Base-by-base conservation (phyloP, 2,888 invertebrate species). In the Leptinotarsa juncta region DNA sequence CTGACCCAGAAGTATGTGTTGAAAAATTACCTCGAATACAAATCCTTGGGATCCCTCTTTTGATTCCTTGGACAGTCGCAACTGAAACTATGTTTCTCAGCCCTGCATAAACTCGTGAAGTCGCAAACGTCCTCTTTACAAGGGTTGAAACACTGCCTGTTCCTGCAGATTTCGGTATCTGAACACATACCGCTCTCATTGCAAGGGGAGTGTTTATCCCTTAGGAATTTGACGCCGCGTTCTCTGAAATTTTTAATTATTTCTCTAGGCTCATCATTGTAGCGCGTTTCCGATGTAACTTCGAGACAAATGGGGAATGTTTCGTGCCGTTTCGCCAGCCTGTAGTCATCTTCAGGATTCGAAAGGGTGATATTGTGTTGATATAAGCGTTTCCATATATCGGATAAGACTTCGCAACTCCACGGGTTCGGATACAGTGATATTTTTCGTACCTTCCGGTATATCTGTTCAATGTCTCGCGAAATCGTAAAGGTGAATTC, bases 51-150 rank as follows among this genome's bases (percentile, higher is more conserved):
- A 23, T 57, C 16, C 4, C 57, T 23, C 14, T 57, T 57, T 15
- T 57, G 57, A 23, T 57, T 23, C 57, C 14, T 57, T 0, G 57
- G 57, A 23, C 57, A 57, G 57, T 57, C 57, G 57, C 57, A 57
- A 18, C 23, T 57, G 57, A 57, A 57, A 23, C 12, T 57, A 57
- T 57, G 57, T 15, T 57, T 57, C 23, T 57, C 16, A 14, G 23
- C 23, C 14, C 14, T 57, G 57, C 57, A 57, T 14, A 23, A 23
- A 57, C 57, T 57, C 57, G 57, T 57, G 4, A 57, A 57, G 14
- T 57, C 57, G 14, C 57, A 57, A 57, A 57, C 57, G 3, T 57
- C 23, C 15, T 57, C 57, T 57, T 57, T 57, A 20, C 57, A 57
- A 20, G 57, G 57, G 15, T 57, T 57, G 57, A 57, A 57, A 14